phyloP scores from a whole-genome alignment of 2,888 invertebrate genomes.

The Formica aserva region DNA sequence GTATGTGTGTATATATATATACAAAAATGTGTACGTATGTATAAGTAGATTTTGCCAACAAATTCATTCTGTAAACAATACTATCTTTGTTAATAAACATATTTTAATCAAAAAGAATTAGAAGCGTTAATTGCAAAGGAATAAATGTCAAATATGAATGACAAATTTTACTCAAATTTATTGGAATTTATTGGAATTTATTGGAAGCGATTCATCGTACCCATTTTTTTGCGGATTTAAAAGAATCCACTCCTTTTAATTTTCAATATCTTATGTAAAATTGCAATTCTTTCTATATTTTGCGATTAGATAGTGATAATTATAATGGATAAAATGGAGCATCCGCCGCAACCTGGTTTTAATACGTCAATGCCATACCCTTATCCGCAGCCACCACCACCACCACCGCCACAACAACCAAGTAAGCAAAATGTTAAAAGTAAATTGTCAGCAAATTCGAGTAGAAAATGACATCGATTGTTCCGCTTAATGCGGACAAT shows the following conservation, averaged over 20 bases:
- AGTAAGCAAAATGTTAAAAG: slow-evolving; percentile 52
- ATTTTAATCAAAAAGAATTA: background rate
- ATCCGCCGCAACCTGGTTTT: slow-evolving; percentile 58
- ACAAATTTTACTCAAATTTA: too few species aligned
- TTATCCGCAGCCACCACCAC: slow-evolving; percentile 46
- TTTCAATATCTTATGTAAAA: background rate
- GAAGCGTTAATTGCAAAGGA: background rate
- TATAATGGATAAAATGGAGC: slow-evolving; percentile 61
- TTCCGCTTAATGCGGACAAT: background rate
- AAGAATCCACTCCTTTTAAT: background rate
- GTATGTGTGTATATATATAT: too few species aligned
- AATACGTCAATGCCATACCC: slow-evolving; percentile 45
- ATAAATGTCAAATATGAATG: background rate
- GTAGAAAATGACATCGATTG: background rate
- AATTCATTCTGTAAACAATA: background rate
- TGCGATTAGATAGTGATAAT: slow-evolving; percentile 4
- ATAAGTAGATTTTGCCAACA: too few species aligned
- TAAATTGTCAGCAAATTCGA: background rate
- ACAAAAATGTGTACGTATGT: too few species aligned
- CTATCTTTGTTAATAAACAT: background rate
- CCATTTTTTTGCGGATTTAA: too few species aligned
- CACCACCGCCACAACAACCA: slow-evolving; percentile 44
- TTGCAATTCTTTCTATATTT: background rate
- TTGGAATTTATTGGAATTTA: too few species aligned
- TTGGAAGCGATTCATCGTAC: too few species aligned